Percentiles rank a stretch among this genome's conserved stretches.
Conservation (phyloP, 2,797 vertebrate genomes). For the Rhabdophis nuchalis region DNA sequence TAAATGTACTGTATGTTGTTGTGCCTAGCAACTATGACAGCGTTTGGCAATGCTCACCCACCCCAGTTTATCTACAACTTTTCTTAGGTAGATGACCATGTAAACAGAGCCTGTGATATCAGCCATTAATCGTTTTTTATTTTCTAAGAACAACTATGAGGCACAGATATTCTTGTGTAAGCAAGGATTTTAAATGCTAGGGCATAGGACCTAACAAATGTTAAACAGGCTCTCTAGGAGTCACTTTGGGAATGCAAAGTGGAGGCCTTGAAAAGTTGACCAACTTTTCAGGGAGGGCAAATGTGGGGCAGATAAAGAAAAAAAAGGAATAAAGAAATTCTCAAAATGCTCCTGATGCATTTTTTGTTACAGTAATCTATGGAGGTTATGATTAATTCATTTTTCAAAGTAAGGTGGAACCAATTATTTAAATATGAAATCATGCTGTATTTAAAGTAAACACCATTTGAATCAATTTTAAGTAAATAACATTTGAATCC, state of each 20-base stretch:
- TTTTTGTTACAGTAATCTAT: not conserved
- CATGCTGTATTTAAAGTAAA: slow-evolving; percentile 6
- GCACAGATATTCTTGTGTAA: not conserved
- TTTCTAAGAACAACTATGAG: not conserved
- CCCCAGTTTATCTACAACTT: not conserved
- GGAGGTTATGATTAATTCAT: not conserved
- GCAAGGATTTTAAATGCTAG: not conserved
- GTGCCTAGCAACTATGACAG: not conserved
- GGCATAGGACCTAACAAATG: not conserved
- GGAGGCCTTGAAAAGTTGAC: not conserved
- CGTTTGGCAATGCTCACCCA: not conserved
- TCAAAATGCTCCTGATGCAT: not conserved
- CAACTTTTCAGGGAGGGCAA: not conserved
- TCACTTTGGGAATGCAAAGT: not conserved
- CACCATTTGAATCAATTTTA: not conserved
- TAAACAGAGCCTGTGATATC: not conserved
- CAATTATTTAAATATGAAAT: not conserved
- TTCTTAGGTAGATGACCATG: not conserved
- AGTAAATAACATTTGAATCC: not conserved
- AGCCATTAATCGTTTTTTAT: not conserved
- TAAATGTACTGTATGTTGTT: not conserved
- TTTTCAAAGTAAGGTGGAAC: not conserved
- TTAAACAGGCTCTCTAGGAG: not conserved
- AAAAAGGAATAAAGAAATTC: not conserved
- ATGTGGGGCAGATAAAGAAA: not conserved